phyloP scores from a whole-genome alignment of 2,113 vertebrate genomes.

The Zapornia atra region DNA sequence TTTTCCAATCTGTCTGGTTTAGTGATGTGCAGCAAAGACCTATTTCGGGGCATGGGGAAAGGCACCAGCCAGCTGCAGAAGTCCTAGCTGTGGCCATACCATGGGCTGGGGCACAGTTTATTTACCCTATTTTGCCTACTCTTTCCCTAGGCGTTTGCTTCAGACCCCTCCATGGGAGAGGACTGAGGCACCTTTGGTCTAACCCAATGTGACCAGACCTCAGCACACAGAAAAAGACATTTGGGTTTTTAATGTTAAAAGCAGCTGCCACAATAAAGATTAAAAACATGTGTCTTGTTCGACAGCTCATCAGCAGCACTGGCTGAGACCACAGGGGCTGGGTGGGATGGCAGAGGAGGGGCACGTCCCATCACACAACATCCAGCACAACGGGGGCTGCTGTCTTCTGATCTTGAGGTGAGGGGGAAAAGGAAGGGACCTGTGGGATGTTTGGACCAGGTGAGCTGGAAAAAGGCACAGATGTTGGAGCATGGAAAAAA shows the following conservation, averaged over 20 bases:
- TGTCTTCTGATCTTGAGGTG: neutral
- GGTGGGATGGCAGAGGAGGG: neutral
- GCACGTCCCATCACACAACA: neutral
- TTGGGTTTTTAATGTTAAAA: neutral
- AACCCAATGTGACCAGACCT: neutral
- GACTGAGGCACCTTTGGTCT: neutral
- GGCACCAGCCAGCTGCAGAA: neutral
- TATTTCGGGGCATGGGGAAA: neutral
- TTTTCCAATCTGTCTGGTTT: neutral
- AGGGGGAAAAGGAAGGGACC: neutral
- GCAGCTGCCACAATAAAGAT: neutral
- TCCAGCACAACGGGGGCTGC: neutral
- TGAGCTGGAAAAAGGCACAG: conserved; percentile 8
- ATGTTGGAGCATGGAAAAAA: neutral
- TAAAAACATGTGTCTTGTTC: neutral
- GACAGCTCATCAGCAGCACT: neutral
- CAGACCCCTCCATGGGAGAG: neutral
- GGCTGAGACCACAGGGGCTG: neutral
- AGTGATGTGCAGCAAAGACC: neutral
- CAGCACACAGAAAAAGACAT: accelerated
- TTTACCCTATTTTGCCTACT: neutral
- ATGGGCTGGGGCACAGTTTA: neutral
- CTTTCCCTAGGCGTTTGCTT: neutral
- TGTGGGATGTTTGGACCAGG: neutral
- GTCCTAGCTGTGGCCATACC: neutral